These are phyloP conservation scores for Eledone cirrhosa DNA, from an alignment of 2,888 invertebrate species.

Conservation along the genomic window DNA sequence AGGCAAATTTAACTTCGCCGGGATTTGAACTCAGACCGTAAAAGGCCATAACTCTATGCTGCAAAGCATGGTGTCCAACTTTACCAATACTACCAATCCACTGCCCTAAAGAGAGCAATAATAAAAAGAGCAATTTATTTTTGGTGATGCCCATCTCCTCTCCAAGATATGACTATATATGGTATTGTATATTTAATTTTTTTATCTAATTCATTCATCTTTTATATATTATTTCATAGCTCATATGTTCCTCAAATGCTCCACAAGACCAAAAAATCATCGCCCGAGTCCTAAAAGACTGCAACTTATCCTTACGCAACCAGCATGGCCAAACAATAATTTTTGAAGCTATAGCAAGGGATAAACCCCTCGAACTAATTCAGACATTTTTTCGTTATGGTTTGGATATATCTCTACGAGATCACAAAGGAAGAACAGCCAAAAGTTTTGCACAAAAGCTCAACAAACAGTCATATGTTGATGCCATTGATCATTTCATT, in stretches of 20 bases:
- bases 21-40: too few species aligned
- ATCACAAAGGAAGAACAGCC: conserved; percentile 51
- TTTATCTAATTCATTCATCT: conserved; percentile 9
- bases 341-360: conserved; percentile 46
- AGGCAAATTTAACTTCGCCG: too few species aligned
- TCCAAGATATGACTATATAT: too few species aligned
- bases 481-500: conserved; percentile 49
- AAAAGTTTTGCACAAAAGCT: conserved; percentile 44
- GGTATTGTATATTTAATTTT: too few species aligned
- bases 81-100: too few species aligned
- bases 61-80: too few species aligned
- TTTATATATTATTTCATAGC: conserved; percentile 38
- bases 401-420: conserved; percentile 47
- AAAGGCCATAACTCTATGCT: too few species aligned
- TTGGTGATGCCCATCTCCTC: too few species aligned
- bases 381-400: conserved; percentile 49
- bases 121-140: too few species aligned
- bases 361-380: conserved; percentile 47
- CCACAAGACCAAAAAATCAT: conserved; percentile 51
- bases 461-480: conserved; percentile 42
- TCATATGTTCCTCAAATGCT: conserved; percentile 47
- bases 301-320: conserved; percentile 51
- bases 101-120: too few species aligned
- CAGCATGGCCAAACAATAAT: conserved; percentile 52
- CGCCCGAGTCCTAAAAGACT: conserved; percentile 48